phyloP scores from a whole-genome alignment of 2,888 invertebrate species.

The Hyles lineata region DNA sequence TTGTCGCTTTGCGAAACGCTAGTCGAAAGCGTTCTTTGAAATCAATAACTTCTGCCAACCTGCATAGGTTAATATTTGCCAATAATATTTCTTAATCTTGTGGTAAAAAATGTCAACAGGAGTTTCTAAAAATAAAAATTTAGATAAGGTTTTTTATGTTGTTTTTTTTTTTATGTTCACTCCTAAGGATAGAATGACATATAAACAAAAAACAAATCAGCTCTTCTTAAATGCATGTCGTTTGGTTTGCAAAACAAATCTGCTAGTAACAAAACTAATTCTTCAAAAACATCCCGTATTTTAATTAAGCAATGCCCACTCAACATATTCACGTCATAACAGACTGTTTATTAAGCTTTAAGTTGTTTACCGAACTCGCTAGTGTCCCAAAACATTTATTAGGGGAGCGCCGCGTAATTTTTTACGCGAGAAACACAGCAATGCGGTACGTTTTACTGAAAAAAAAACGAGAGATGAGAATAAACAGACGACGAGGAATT shows the following conservation, averaged over 20 bases:
- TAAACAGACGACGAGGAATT: constrained; percentile 83
- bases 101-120: too few species aligned
- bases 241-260: too few species aligned
- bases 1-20: not conserved
- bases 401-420: constrained; percentile 76
- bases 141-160: too few species aligned
- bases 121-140: too few species aligned
- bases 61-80: too few species aligned
- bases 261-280: not conserved
- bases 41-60: too few species aligned
- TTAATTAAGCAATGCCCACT: constrained; percentile 39
- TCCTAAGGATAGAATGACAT: too few species aligned
- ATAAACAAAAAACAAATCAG: too few species aligned
- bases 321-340: constrained; percentile 21
- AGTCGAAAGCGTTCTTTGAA: not conserved
- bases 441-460: constrained; percentile 79
- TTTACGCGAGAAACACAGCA: constrained; percentile 83
- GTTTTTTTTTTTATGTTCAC: too few species aligned
- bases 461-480: constrained; percentile 78
- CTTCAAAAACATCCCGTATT: constrained; percentile 37
- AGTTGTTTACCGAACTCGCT: constrained; percentile 60
- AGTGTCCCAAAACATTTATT: constrained; percentile 70
- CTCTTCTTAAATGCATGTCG: too few species aligned
- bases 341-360: constrained; percentile 62
- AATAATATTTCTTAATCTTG: not conserved